These are phyloP conservation scores for Phalera bucephala DNA, from an alignment of 2,888 invertebrate genomes.

Conservation along the genomic window DNA sequence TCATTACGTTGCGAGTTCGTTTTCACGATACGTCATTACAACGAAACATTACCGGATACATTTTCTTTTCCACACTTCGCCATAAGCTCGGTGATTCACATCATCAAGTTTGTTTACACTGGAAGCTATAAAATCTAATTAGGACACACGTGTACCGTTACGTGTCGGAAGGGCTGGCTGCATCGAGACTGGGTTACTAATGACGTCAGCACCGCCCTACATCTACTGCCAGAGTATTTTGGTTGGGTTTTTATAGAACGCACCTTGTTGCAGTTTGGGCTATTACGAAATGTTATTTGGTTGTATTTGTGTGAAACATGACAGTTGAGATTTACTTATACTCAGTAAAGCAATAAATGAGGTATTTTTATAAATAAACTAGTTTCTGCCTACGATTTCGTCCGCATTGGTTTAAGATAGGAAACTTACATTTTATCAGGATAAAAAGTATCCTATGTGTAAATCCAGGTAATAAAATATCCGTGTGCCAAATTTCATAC, in stretches of 20 bases:
- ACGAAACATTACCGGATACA: background rate
- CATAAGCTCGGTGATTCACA: slow-evolving; percentile 4
- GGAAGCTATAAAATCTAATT: slow-evolving; percentile 40
- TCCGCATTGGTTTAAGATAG: too few species aligned
- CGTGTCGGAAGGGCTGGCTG: slow-evolving; percentile 52
- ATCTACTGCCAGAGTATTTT: slow-evolving; percentile 43
- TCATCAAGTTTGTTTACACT: slow-evolving; percentile 18
- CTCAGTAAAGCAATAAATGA: too few species aligned
- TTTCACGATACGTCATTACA: too few species aligned
- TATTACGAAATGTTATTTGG: slow-evolving; percentile 3
- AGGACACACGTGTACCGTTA: slow-evolving; percentile 51
- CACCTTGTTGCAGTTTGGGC: slow-evolving; percentile 14
- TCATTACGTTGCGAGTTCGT: too few species aligned
- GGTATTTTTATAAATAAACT: too few species aligned
- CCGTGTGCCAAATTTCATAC: too few species aligned
- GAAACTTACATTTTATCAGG: too few species aligned
- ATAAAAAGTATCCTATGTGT: too few species aligned
- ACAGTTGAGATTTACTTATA: too few species aligned
- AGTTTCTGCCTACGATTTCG: too few species aligned
- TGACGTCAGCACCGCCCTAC: slow-evolving; percentile 69
- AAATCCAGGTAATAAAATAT: too few species aligned
- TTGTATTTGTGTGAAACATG: too few species aligned
- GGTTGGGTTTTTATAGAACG: slow-evolving; percentile 31
- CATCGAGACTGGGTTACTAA: slow-evolving; percentile 52
- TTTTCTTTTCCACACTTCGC: background rate